phyloP scores from a whole-genome alignment of 2,888 invertebrate genomes.

The Plagiodera versicolora region DNA sequence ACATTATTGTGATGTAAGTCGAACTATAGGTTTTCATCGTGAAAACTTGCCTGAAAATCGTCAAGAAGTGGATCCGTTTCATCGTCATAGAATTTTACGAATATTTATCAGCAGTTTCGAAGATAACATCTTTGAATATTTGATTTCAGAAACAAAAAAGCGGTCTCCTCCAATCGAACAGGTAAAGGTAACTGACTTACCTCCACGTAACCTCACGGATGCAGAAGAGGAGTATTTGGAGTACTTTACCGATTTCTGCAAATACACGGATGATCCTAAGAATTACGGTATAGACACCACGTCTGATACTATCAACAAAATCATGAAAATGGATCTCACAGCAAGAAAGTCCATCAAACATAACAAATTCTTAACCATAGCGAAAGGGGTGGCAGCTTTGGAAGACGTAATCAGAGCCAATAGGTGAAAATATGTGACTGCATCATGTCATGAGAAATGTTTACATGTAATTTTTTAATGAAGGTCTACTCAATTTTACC shows the following conservation, averaged over 20 bases:
- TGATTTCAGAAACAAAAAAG: constrained; percentile 41
- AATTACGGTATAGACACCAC: constrained; percentile 40
- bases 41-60: no score
- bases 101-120: neutral
- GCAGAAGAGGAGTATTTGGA: constrained; percentile 45
- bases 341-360: neutral
- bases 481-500: neutral
- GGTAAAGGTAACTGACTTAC: constrained; percentile 30
- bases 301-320: neutral
- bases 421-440: neutral
- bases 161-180: constrained; percentile 46
- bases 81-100: no score
- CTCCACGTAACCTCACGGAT: constrained; percentile 40
- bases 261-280: constrained; percentile 38
- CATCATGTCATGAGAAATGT: neutral
- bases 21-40: no score
- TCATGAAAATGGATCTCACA: neutral
- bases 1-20: no score
- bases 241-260: constrained; percentile 48
- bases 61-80: no score
- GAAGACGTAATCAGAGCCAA: neutral
- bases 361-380: neutral
- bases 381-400: neutral
- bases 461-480: neutral
- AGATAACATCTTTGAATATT: neutral